Conservation (phyloP, 2,113 vertebrate genomes). For the Pholis gunnellus region DNA sequence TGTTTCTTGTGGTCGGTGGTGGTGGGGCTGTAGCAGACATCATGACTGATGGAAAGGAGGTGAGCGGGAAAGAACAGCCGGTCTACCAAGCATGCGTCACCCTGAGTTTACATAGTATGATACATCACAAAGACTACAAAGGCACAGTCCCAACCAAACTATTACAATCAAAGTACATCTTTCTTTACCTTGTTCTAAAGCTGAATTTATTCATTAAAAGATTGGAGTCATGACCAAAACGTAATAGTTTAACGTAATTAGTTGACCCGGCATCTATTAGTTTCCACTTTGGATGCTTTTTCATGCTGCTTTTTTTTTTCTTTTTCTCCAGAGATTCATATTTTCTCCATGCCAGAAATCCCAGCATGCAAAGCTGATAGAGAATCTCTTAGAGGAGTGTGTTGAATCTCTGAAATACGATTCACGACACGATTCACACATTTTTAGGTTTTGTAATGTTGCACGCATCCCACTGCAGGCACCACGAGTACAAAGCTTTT, state of each 20-base stretch:
- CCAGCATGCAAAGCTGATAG: constrained; percentile 4
- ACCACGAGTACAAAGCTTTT: neutral
- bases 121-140: neutral
- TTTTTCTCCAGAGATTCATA: neutral
- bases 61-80: constrained; percentile 12
- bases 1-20: constrained; percentile 10
- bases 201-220: neutral
- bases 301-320: neutral
- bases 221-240: neutral
- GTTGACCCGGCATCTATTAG: neutral
- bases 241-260: neutral
- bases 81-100: neutral
- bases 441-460: neutral
- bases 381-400: neutral
- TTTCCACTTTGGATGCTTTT: constrained; percentile 1
- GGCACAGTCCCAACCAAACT: neutral
- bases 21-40: neutral
- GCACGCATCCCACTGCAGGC: neutral
- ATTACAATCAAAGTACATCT: neutral
- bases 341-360: neutral
- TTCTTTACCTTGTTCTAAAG: neutral
- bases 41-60: constrained; percentile 38
- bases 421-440: neutral
- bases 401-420: neutral
- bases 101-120: neutral